Conservation (phyloP, 1,140 invertebrate species). For the Apocrypta bakeri region DNA sequence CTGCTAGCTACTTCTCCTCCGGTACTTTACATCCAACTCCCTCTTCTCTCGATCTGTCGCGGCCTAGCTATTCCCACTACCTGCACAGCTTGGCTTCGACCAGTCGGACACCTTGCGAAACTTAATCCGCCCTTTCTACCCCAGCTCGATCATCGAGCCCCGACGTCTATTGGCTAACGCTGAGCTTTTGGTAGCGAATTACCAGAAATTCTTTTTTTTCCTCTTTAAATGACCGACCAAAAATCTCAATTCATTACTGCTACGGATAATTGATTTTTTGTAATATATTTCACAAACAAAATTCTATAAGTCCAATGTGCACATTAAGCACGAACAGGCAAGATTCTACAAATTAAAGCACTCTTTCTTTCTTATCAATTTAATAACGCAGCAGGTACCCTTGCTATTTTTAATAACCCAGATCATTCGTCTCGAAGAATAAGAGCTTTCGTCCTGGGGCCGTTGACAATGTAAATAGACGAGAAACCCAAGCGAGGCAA, state of each 20-base stretch:
- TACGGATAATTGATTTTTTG: too few species aligned
- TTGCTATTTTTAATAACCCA: conserved; percentile 22
- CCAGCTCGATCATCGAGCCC: conserved; percentile 50
- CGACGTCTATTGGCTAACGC: background rate
- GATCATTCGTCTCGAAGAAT: background rate
- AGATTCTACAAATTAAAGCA: too few species aligned
- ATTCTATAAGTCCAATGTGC: too few species aligned
- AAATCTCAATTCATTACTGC: too few species aligned
- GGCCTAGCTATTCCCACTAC: background rate
- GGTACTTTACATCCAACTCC: conserved; percentile 51
- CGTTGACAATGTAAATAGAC: conserved; percentile 54
- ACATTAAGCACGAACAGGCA: too few species aligned
- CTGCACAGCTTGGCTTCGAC: conserved; percentile 27
- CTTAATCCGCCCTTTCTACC: conserved; percentile 49
- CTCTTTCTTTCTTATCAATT: background rate
- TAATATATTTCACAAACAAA: too few species aligned
- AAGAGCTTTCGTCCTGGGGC: background rate
- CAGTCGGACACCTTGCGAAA: conserved; percentile 46
- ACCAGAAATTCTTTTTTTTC: too few species aligned
- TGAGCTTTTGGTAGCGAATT: background rate
- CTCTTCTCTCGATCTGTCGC: background rate
- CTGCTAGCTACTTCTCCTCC: conserved; percentile 36
- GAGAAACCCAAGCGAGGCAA: conserved; percentile 59
- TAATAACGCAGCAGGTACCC: conserved; percentile 2
- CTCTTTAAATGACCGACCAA: too few species aligned